Percentiles rank a stretch among this genome's conserved stretches.
Conservation (phyloP, 1,140 invertebrate genomes). For the Heliconius hewitsoni region DNA sequence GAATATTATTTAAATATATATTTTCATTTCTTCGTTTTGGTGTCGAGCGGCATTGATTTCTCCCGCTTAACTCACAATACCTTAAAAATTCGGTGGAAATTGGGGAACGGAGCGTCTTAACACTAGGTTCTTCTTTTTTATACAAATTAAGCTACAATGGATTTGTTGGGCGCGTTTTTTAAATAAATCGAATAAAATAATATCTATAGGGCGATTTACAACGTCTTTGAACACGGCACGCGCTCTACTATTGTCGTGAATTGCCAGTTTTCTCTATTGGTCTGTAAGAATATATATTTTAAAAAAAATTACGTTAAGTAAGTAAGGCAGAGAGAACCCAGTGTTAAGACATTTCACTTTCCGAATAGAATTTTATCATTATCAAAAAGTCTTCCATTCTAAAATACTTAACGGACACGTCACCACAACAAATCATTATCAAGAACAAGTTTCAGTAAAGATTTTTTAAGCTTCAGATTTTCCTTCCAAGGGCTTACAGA, state of each 20-base stretch:
- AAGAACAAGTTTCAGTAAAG: neutral
- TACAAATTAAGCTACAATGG: too few species aligned
- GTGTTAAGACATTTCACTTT: too few species aligned
- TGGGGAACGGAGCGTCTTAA: too few species aligned
- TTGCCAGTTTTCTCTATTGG: neutral
- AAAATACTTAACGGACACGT: neutral
- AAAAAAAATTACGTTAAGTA: too few species aligned
- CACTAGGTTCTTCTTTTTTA: too few species aligned
- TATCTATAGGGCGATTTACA: neutral
- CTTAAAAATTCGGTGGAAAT: too few species aligned
- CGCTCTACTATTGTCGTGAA: neutral
- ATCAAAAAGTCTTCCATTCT: neutral
- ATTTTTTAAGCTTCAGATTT: neutral
- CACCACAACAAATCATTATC: neutral
- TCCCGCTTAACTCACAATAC: too few species aligned
- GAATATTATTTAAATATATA: too few species aligned
- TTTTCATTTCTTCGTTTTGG: too few species aligned
- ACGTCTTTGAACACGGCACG: conserved; percentile 1
- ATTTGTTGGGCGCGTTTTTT: neutral
- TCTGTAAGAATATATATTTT: neutral
- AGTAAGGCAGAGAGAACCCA: too few species aligned
- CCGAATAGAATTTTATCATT: neutral
- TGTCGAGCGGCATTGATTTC: too few species aligned
- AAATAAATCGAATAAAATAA: neutral
- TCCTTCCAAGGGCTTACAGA: neutral